Conservation (phyloP, 1,140 invertebrate species). For the Dryas iulia region DNA sequence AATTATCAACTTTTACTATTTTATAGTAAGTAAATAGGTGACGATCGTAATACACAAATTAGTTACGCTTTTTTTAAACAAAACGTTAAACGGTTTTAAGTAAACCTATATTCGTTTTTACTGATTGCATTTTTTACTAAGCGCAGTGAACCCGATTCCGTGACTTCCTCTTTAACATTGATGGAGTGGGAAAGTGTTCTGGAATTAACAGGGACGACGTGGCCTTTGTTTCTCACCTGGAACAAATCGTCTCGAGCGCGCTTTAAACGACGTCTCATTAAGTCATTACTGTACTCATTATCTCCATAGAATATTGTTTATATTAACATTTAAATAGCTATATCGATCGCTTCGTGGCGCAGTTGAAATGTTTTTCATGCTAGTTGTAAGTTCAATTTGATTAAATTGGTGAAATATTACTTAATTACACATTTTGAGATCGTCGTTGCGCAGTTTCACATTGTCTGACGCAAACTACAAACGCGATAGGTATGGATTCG, state of each 20-base stretch:
- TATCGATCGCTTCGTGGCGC: neutral
- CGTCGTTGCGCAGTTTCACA: no score
- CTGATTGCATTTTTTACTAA: conserved; percentile 23
- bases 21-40: neutral
- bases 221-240: conserved; percentile 61
- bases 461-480: no score
- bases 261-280: conserved; percentile 35
- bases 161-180: conserved; percentile 74
- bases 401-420: no score
- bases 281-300: conserved; percentile 46
- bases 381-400: neutral
- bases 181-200: conserved; percentile 62
- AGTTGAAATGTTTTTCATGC: neutral
- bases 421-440: no score
- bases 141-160: conserved; percentile 61
- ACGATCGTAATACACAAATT: neutral
- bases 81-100: neutral
- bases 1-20: neutral
- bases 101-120: neutral
- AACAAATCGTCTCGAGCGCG: conserved; percentile 48
- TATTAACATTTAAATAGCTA: conserved; percentile 24
- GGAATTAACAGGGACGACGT: conserved; percentile 64
- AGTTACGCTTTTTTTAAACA: neutral
- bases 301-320: conserved; percentile 50
- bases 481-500: no score